Conservation (phyloP, 2,888 invertebrate genomes). For the Folsomia candida region DNA sequence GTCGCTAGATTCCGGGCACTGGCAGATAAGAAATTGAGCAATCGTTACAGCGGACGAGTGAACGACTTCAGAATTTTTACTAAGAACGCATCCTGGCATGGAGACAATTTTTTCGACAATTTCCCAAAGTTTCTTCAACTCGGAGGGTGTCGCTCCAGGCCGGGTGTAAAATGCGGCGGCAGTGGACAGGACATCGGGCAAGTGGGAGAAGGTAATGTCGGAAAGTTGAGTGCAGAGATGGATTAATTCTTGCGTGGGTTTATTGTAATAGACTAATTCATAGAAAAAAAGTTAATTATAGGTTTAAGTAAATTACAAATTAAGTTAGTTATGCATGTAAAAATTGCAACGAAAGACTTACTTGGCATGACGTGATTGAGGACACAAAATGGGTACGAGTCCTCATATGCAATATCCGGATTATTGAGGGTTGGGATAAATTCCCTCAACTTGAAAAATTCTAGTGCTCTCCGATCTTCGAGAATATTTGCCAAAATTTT, state of each 20-base stretch:
- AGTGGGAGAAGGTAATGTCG: conserved; percentile 25
- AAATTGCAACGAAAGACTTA: not conserved
- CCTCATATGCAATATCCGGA: conserved; percentile 24
- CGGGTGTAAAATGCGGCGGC: conserved; percentile 20
- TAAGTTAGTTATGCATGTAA: no score
- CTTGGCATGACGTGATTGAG: conserved; percentile 6
- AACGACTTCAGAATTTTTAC: conserved; percentile 21
- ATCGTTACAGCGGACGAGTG: conserved; percentile 14
- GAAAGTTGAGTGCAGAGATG: conserved; percentile 27
- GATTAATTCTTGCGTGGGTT: no score
- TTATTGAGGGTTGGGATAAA: conserved; percentile 19
- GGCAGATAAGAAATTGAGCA: conserved; percentile 19
- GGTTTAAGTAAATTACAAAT: no score
- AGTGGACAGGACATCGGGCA: conserved; percentile 31
- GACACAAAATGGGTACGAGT: conserved; percentile 8
- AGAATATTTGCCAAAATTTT: conserved; percentile 16
- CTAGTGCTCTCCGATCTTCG: conserved; percentile 7
- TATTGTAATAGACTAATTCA: no score
- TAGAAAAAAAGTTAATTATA: no score
- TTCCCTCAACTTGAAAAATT: conserved; percentile 29
- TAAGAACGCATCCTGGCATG: conserved; percentile 16
- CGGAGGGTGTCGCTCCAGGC: not conserved
- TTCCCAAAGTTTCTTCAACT: conserved; percentile 30
- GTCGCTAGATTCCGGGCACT: conserved; percentile 23
- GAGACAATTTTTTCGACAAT: conserved; percentile 25